phyloP scores from a whole-genome alignment of 2,113 vertebrate genomes.

The Aramus guarauna region DNA sequence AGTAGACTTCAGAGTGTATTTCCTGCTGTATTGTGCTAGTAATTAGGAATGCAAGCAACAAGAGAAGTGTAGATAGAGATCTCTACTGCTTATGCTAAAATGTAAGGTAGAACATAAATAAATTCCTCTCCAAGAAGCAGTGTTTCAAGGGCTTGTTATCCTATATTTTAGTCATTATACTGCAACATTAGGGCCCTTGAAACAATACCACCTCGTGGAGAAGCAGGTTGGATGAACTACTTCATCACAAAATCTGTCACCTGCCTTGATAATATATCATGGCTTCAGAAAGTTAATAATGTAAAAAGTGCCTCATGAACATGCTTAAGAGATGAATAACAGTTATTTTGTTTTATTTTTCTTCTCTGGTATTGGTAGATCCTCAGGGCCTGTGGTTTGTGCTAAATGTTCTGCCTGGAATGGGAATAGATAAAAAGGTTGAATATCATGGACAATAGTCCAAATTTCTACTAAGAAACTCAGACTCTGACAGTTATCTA shows the following conservation, averaged over 20 bases:
- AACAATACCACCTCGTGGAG: neutral
- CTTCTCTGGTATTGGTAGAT: neutral
- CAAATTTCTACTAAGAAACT: neutral
- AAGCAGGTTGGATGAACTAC: neutral
- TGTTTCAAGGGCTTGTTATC: rapidly evolving
- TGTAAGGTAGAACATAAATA: neutral
- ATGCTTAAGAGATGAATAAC: neutral
- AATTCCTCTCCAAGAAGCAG: neutral
- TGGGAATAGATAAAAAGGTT: neutral
- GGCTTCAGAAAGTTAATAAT: neutral
- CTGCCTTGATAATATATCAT: neutral
- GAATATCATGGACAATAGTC: neutral
- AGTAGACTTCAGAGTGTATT: neutral
- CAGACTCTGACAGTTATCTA: neutral
- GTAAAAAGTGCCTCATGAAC: neutral
- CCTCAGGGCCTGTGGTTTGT: neutral
- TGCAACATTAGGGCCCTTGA: neutral
- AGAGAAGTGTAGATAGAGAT: neutral
- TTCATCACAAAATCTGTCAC: neutral
- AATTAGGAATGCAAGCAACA: neutral
- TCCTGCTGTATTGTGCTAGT: neutral
- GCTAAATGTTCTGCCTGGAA: neutral
- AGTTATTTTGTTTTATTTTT: neutral
- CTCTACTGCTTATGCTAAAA: neutral
- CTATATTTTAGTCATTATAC: neutral